Conservation (phyloP, 1,140 invertebrate species). For the Mizuhopecten yessoensis region DNA sequence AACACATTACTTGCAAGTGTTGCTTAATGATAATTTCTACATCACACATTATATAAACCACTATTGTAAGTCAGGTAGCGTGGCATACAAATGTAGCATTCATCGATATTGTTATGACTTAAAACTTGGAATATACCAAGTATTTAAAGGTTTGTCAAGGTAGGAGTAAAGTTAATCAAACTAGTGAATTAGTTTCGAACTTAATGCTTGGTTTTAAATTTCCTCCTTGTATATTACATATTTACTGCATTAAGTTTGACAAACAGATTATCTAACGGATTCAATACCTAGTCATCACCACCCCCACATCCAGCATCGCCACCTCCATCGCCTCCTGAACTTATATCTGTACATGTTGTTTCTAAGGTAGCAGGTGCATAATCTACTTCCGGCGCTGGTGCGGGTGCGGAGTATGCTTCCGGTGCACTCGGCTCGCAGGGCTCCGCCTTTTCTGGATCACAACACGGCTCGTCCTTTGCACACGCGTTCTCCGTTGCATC, state of each 20-base stretch:
- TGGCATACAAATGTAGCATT: neutral
- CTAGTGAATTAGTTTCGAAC: too few relatives aligned
- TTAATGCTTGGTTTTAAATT: neutral
- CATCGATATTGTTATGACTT: neutral
- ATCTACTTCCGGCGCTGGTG: neutral
- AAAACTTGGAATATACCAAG: neutral
- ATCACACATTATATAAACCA: neutral
- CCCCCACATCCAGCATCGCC: neutral
- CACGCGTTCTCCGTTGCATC: neutral
- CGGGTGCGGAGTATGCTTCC: neutral
- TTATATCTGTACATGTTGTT: neutral
- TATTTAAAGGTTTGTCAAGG: neutral
- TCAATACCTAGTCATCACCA: neutral
- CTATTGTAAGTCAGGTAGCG: neutral
- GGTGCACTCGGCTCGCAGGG: neutral
- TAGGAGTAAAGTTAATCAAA: neutral
- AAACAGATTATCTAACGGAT: neutral
- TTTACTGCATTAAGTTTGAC: neutral
- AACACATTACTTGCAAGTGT: neutral
- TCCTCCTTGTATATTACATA: neutral
- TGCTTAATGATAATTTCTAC: neutral
- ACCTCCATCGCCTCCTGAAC: neutral
- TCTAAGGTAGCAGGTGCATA: neutral
- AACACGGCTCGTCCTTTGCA: neutral
- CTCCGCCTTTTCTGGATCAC: neutral